Base-by-base conservation (phyloP, 2,888 invertebrate species). In the Lottia gigantea region DNA sequence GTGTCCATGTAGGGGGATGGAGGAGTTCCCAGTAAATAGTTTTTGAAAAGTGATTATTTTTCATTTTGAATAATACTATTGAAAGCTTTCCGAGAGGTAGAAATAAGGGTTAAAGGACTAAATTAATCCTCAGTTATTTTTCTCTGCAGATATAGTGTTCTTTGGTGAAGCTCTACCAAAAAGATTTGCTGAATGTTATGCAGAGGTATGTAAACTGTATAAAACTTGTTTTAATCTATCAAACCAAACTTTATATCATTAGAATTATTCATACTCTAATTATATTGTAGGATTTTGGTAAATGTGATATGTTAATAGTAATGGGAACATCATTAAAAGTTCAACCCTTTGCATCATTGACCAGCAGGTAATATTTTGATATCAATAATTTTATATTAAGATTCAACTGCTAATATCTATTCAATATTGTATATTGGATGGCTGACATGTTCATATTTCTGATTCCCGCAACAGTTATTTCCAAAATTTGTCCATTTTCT, bases 281-380 rank as follows among this genome's bases (percentile, higher is more conserved):
- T 40, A 40, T 73, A 26, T 76, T 82, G 31, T 76, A 89, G 80
- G 97, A 98, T 89, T 95, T 98, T 85, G 90, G 91, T 62, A 90
- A 93, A 71, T 97, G 97, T 86, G 97, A 98, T 89, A 90, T 98
- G 83, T 91, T 98, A 31, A 94, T 98, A 71, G 94, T 98, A 40
- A 94, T 98, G 93, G 98, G 98, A 0, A 97, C 98, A 0, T 97
- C 97, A 0, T 90, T 98, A 72, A 94, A 93, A 80, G 98, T 98
- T 0, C 95, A 96, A 82, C 98, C 98, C 0, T 98, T 98, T 89
- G 96, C 97, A 0, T 94, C 95, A 0, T 91, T 98, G 7, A 91
- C 76, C 4, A 69, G 66, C 84, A 92, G 92, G 94, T 94, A 89
- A 89, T 90, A 71, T 68, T 7, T n/a, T 61, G 0, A 25, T 8